Evolutionary conservation across 1,140 invertebrate genomes (phyloP), one percentile per base, ranked within the genome.

Genomic region (Drosophila micromelanica): DNA sequence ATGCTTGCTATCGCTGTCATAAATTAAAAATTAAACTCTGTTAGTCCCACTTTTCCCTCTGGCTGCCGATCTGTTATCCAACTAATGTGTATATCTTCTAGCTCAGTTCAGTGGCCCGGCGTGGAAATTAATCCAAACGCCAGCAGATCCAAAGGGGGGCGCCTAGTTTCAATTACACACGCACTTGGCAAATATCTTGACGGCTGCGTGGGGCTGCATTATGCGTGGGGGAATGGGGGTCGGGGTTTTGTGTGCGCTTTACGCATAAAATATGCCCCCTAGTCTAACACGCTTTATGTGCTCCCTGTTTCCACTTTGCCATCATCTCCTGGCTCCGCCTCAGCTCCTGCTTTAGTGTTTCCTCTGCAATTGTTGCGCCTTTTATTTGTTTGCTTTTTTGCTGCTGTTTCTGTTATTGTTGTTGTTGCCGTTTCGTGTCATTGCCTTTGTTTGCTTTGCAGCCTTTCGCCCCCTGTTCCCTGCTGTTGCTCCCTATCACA

Each of bases 131-230:
- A 54, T 61, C 38, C 37, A 6, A 49, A 20, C 13, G 6, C 23
- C 30, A 17, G 17, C 49, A 27, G 60, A 65, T 63, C 40, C 51
- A 35, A 3, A 30, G 46, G 23, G 23, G 46, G 78, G 46, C 52
- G 68, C 78, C 78, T 82, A 87, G 82, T 87, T 87, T 87, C 82
- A 87, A 87, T 87, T 87, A 87, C 82, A 89, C 84, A 89, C 84
- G 84, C 82, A 89, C 75, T 89, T 79, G 78, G 74, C 56, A 71
- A 85, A 78, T 59, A 49, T 60, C 15, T 46, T 23, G 32, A 52
- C 30, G 32, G 17, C 52, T 55, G 52, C 12, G 20, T 35, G 69
- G 15, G 43, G 40, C 13, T 7, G 30, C n/a, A 27, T 23, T 23
- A 23, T 23, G 5, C 4, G 0, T 43, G 23, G 45, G 13, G 17